A percentile compares a stretch with the other conserved stretches of the same genome.
These are phyloP conservation scores for Smutsia gigantea DNA, from an alignment of 2,797 vertebrate genomes.

Conservation along the genomic window DNA sequence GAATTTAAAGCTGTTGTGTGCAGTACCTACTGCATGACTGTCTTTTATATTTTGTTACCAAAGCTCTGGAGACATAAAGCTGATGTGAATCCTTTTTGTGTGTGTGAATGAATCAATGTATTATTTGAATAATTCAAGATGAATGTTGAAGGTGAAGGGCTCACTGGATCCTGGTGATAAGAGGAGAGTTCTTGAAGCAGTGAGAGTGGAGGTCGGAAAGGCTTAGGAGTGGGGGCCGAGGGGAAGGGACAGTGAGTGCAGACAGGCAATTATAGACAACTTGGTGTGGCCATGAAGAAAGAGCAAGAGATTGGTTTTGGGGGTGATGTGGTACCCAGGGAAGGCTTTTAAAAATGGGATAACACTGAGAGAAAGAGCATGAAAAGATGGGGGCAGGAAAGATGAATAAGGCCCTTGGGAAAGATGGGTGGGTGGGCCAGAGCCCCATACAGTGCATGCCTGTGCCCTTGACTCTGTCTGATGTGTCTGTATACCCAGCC, in stretches of 20 bases:
- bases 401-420: not conserved
- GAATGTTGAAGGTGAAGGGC: constrained; percentile 19
- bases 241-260: not conserved
- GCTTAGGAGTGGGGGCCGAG: not conserved
- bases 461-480: not conserved
- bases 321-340: not conserved
- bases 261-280: not conserved
- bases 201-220: not conserved
- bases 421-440: not conserved
- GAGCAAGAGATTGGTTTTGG: not conserved
- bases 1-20: not conserved
- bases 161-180: not conserved
- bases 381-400: not conserved
- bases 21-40: not conserved
- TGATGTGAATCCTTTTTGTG: not conserved
- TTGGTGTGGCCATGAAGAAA: not conserved
- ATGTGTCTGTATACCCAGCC: not conserved
- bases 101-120: not conserved
- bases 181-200: not conserved
- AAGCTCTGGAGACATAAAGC: not conserved
- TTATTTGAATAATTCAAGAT: constrained; percentile 26
- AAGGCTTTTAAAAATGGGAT: not conserved
- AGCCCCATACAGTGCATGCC: not conserved
- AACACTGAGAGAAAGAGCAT: not conserved
- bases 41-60: not conserved